Evolutionary conservation across 2,797 vertebrate species (phyloP), one percentile per base, ranked within the genome.

Genomic region (Erethizon dorsatum): DNA sequence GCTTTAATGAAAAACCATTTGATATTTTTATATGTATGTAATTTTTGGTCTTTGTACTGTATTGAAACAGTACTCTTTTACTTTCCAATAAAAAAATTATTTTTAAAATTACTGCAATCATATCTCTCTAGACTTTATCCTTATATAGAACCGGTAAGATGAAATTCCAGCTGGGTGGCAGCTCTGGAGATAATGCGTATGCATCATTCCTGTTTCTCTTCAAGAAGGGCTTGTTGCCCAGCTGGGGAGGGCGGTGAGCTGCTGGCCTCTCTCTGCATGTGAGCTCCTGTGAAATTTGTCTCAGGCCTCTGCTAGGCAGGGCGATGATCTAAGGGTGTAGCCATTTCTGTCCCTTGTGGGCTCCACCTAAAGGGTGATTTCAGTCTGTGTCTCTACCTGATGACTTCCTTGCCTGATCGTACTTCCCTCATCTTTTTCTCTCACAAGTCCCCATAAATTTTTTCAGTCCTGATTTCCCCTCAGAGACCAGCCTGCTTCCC

Each of bases 1-100:
- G 80, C 83, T 96, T 83, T 89, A 71, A 95, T 93, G 94, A 95
- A 95, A 96, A 97, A 75, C 12, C 41, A 65, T 73, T 92, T 31
- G 54, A 31, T 56, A 24, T 2, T n/a, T n/a, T n/a, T n/a, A 17
- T 45, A 3, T 61, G 0, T 15, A 4, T 41, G 54, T 54, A n/a
- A 13, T 20, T 56, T 89, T 78, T 11, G 86, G 15, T 57, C 67
- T 87, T 82, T 73, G 57, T 69, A 56, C 59, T 45, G 12, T 88
- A 65, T 83, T 10, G 10, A 90, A 67, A 84, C 14, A 96, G 87
- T 8, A 41, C 17, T 84, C 50, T 80, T 83, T 78, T 15, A 83
- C 28, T 79, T 87, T 47, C 45, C n/a, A 91, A 33, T 78, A 77
- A 57, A 61, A 59, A 73, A 59, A 73, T 71, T 94, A 15, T 50